A percentile compares a stretch with the other conserved stretches of the same genome.
These are phyloP conservation scores for Hydropsyche betteni DNA, from an alignment of 2,888 invertebrate genomes.

Conservation along the genomic window DNA sequence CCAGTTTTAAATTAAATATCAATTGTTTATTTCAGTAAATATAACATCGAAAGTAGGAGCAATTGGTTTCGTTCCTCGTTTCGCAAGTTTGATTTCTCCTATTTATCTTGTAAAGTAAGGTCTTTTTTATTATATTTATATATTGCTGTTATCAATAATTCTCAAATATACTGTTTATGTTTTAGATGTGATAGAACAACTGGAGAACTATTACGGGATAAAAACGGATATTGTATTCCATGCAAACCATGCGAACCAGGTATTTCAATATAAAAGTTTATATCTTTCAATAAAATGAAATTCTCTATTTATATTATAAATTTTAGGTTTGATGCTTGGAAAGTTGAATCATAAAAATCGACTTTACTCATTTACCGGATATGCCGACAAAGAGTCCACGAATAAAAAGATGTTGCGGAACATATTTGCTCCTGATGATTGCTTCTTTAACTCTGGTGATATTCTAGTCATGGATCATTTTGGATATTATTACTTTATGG, in stretches of 20 bases:
- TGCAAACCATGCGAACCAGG: conserved; percentile 90
- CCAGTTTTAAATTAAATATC: too few species aligned
- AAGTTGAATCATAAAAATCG: conserved; percentile 67
- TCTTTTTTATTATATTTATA: conserved; percentile 8
- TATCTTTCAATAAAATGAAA: not conserved
- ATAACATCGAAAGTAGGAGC: conserved; percentile 88
- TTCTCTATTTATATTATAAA: not conserved
- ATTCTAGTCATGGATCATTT: conserved; percentile 89
- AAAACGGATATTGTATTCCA: conserved; percentile 76
- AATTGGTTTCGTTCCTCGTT: conserved; percentile 86
- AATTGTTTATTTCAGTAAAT: conserved; percentile 74
- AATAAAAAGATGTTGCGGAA: conserved; percentile 84
- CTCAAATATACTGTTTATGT: conserved; percentile 8
- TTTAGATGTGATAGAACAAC: conserved; percentile 74
- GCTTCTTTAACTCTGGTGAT: conserved; percentile 91
- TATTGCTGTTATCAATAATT: not conserved
- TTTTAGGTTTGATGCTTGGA: conserved; percentile 75
- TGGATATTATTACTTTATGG: conserved; percentile 93
- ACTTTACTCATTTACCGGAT: conserved; percentile 63
- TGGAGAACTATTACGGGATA: conserved; percentile 79
- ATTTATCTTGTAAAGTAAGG: conserved; percentile 62
- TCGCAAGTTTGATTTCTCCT: conserved; percentile 63
- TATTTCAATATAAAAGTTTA: conserved; percentile 2
- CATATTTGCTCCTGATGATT: conserved; percentile 85
- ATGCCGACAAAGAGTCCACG: conserved; percentile 74